Conservation (phyloP, 2,888 invertebrate species). For the Chaetoderma sp. region DNA sequence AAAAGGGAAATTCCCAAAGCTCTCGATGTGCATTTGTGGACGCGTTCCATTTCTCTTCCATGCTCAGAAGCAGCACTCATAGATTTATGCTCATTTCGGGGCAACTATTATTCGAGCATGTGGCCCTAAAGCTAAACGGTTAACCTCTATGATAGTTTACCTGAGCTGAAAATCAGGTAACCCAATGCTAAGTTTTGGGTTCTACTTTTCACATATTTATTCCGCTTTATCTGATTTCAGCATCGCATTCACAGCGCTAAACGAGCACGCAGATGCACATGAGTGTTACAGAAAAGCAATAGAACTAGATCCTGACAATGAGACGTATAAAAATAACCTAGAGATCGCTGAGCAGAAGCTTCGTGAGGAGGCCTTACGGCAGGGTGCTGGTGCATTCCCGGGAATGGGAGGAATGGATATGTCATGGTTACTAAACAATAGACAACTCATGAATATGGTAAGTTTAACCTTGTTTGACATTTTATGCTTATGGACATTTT, state of each 20-base stretch:
- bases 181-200: too few species aligned
- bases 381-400: conserved; percentile 14
- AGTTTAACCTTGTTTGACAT: conserved; percentile 69
- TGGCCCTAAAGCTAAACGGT: too few species aligned
- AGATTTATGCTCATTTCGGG: too few species aligned
- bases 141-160: too few species aligned
- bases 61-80: too few species aligned
- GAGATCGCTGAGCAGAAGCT: conserved; percentile 82
- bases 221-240: conserved; percentile 48
- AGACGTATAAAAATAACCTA: conserved; percentile 88
- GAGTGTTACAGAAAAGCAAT: conserved; percentile 89
- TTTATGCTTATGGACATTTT: too few species aligned
- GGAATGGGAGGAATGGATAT: conserved; percentile 50
- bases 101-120: too few species aligned
- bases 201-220: too few species aligned
- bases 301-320: conserved; percentile 91
- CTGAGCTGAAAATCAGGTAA: too few species aligned
- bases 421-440: conserved; percentile 80
- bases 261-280: conserved; percentile 85
- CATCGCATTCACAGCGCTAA: conserved; percentile 72
- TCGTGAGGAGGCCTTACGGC: conserved; percentile 53
- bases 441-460: conserved; percentile 83
- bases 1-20: too few species aligned
- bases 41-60: too few species aligned
- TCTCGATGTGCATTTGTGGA: too few species aligned